Conservation (phyloP, 2,888 invertebrate species). For the Noctuana brunneofusca region DNA sequence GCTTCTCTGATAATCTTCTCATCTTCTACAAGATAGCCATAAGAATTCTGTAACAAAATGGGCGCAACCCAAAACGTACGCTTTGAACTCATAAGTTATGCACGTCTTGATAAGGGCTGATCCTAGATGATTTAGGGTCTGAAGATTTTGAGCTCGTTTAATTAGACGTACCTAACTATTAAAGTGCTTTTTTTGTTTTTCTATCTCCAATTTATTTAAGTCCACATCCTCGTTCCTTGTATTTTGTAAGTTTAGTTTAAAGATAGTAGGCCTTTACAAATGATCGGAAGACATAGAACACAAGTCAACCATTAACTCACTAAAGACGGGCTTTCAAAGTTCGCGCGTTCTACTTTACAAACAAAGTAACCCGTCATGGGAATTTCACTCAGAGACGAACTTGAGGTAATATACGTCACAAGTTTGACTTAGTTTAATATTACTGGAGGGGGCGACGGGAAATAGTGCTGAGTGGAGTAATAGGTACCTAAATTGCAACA, state of each 20-base stretch:
- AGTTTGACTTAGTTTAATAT: constrained; percentile 24
- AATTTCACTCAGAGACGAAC: constrained; percentile 20
- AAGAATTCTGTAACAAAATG: too few species aligned
- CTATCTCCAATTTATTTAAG: too few species aligned
- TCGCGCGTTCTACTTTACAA: constrained; percentile 12
- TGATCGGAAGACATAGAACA: constrained; percentile 10
- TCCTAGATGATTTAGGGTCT: too few species aligned
- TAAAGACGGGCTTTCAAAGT: constrained; percentile 19
- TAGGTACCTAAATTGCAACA: too few species aligned
- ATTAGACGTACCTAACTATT: too few species aligned
- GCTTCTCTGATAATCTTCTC: too few species aligned
- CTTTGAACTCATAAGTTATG: too few species aligned
- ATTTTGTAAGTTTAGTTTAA: background rate
- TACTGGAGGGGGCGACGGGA: constrained; percentile 7
- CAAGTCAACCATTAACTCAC: constrained; percentile 19
- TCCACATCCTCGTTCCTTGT: background rate
- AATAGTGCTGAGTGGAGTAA: constrained; percentile 7
- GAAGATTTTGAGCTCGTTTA: too few species aligned
- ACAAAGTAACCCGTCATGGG: constrained; percentile 30
- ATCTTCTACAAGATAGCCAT: too few species aligned
- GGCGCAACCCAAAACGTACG: too few species aligned
- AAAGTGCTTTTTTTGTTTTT: too few species aligned
- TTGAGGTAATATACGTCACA: constrained; percentile 23
- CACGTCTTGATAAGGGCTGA: too few species aligned
- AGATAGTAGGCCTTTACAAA: constrained; percentile 2